A percentile compares a stretch with the other conserved stretches of the same genome.
Evolutionary conservation across 2,888 invertebrate genomes (phyloP).

Genomic region (Drepana falcataria): DNA sequence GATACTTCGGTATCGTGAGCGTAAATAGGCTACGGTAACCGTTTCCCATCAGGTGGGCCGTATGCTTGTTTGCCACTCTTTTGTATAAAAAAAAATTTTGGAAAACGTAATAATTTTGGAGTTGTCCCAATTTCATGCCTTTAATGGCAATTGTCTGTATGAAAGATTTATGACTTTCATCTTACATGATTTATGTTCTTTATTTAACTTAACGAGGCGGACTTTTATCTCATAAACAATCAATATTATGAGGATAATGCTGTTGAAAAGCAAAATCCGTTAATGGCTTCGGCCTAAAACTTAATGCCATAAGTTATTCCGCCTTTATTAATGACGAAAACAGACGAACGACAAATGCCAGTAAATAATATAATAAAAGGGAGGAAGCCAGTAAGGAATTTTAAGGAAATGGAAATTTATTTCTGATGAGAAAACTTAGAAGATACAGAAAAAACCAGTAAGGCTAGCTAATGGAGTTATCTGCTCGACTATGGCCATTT

Average conservation of each 20-base stretch:
- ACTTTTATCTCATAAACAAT: not conserved
- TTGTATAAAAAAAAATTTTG: too few species aligned
- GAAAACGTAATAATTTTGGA: too few species aligned
- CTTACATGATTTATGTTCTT: too few species aligned
- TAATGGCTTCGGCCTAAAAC: conserved; percentile 34
- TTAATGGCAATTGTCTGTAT: too few species aligned
- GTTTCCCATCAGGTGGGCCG: too few species aligned
- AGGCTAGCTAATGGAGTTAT: conserved; percentile 44
- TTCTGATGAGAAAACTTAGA: conserved; percentile 47
- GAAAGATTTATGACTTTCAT: too few species aligned
- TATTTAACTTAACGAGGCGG: too few species aligned
- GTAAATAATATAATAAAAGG: conserved; percentile 23
- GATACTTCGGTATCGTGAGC: too few species aligned
- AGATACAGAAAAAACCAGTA: conserved; percentile 35
- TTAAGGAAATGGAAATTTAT: conserved; percentile 42
- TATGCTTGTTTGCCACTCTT: too few species aligned
- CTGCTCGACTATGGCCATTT: conserved; percentile 30
- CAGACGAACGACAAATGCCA: conserved; percentile 30
- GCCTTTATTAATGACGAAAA: conserved; percentile 39
- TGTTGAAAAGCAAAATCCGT: conserved; percentile 6
- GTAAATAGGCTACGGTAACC: too few species aligned
- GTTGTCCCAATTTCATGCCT: too few species aligned
- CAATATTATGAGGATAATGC: conserved; percentile 12
- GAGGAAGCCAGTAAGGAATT: conserved; percentile 28
- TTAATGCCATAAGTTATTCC: conserved; percentile 29